Evolutionary conservation across 2,113 vertebrate genomes (phyloP).

Genomic region (Aepyceros melampus): DNA sequence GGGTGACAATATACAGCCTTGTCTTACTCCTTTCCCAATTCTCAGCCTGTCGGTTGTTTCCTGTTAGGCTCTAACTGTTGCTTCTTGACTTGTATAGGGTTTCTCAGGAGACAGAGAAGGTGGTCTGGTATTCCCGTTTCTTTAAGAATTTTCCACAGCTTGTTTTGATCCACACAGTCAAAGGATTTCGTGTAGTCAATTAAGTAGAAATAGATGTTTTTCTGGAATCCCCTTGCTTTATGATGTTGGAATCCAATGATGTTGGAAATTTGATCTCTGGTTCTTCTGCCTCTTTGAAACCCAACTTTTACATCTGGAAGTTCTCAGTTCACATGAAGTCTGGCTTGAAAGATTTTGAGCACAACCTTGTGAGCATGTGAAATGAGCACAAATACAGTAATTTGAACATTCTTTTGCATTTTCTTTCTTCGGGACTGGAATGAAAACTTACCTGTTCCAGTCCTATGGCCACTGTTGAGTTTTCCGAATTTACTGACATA

Average conservation of each 20-base stretch:
- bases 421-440: not conserved
- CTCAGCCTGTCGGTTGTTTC: not conserved
- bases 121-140: not conserved
- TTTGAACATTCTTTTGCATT: not conserved
- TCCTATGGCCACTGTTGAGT: not conserved
- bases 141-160: not conserved
- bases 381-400: not conserved
- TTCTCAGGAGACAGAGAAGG: not conserved
- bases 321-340: not conserved
- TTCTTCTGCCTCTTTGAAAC: not conserved
- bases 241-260: not conserved
- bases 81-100: not conserved
- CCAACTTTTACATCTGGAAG: not conserved
- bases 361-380: not conserved
- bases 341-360: not conserved
- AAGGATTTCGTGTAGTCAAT: not conserved
- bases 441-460: not conserved
- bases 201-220: not conserved
- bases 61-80: not conserved
- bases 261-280: not conserved
- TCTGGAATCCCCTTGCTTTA: not conserved
- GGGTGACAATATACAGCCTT: not conserved
- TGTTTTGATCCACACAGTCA: not conserved
- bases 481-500: not conserved
- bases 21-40: not conserved